phyloP scores from a whole-genome alignment of 1,140 invertebrate genomes.

The Hyposmocoma kahamanoa region DNA sequence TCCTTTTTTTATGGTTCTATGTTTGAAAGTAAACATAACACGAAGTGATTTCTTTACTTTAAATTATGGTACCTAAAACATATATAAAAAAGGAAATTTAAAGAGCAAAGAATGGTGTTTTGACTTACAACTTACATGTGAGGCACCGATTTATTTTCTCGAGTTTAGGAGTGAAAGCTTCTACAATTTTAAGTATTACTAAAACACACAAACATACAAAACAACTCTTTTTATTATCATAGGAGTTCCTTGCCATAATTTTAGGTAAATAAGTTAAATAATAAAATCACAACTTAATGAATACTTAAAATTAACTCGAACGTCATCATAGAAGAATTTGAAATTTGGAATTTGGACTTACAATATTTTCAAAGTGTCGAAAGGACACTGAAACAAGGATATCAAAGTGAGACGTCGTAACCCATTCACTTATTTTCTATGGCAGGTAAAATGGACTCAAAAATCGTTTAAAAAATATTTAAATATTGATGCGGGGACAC shows the following conservation, averaged over 20 bases:
- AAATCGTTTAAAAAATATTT: slow-evolving; percentile 54
- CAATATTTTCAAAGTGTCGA: slow-evolving; percentile 20
- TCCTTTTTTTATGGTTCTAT: too few species aligned
- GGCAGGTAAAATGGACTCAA: slow-evolving; percentile 63
- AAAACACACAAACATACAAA: too few species aligned
- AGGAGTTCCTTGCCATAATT: slow-evolving; percentile 67
- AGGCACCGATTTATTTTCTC: too few species aligned
- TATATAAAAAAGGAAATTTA: too few species aligned
- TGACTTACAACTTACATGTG: too few species aligned
- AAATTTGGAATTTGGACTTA: slow-evolving; percentile 41
- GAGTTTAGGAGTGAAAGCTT: too few species aligned
- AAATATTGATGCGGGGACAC: slow-evolving; percentile 38
- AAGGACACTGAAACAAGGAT: slow-evolving; percentile 7
- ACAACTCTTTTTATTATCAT: slow-evolving; percentile 60
- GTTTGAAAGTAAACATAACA: too few species aligned
- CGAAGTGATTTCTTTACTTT: too few species aligned
- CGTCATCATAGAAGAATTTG: slow-evolving; percentile 28
- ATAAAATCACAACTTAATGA: slow-evolving; percentile 69
- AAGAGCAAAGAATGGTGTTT: too few species aligned
- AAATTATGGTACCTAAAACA: too few species aligned
- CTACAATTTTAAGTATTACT: too few species aligned
- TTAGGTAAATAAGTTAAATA: slow-evolving; percentile 69
- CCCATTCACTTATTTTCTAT: slow-evolving; percentile 61
- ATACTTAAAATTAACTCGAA: slow-evolving; percentile 66
- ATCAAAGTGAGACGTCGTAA: slow-evolving; percentile 34